phyloP scores from a whole-genome alignment of 2,888 invertebrate species.

The Chymomyza amoena region DNA sequence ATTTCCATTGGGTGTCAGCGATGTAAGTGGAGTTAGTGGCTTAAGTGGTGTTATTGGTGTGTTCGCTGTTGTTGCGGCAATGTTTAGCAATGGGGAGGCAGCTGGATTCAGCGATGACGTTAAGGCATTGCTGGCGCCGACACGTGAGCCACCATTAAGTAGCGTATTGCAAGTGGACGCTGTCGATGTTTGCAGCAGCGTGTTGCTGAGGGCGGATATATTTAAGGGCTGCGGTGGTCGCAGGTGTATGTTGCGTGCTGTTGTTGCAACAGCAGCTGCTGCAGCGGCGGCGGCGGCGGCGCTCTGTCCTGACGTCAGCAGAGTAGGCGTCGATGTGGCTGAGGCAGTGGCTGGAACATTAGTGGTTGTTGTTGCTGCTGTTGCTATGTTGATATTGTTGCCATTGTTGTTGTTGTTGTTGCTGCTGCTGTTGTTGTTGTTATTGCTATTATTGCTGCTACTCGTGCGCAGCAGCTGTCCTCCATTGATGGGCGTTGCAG shows the following conservation, averaged over 20 bases:
- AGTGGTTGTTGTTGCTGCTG: conserved; percentile 12
- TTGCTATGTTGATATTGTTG: conserved; percentile 23
- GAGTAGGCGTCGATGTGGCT: conserved; percentile 36
- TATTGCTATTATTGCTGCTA: conserved; percentile 3
- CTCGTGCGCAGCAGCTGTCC: conserved; percentile 62
- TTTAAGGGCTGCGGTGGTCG: conserved; percentile 83
- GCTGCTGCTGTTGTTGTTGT: conserved; percentile 11
- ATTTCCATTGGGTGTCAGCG: conserved; percentile 67
- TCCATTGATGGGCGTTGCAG: conserved; percentile 22
- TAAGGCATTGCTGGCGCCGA: conserved; percentile 52
- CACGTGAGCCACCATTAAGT: conserved; percentile 77
- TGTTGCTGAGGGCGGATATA: conserved; percentile 81
- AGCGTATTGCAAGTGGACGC: conserved; percentile 36
- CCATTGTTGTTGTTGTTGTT: conserved; percentile 14
- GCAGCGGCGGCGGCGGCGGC: conserved; percentile 49
- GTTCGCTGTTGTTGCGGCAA: conserved; percentile 32
- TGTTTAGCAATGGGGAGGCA: conserved; percentile 51
- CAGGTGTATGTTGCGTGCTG: conserved; percentile 73
- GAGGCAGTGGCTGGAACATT: conserved; percentile 24
- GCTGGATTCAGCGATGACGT: background rate
- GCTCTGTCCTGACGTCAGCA: background rate
- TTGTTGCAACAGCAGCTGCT: conserved; percentile 70
- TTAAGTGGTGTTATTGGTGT: conserved; percentile 45
- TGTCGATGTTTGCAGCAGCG: conserved; percentile 41
- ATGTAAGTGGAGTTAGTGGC: conserved; percentile 66